Conservation (phyloP, 2,797 vertebrate genomes). For the Anguilla megastoma region DNA sequence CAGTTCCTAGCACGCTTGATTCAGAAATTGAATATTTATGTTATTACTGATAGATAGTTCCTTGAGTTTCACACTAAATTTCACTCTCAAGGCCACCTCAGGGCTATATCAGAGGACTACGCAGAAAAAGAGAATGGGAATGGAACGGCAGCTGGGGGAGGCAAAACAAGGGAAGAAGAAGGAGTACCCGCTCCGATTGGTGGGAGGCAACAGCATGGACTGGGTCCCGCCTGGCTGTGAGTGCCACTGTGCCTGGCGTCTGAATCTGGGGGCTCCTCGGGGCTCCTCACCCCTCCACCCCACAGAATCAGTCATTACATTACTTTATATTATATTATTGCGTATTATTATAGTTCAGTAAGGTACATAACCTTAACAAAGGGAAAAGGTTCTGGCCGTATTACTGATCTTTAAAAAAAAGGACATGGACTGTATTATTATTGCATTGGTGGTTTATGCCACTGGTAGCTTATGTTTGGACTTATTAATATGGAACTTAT, state of each 20-base stretch:
- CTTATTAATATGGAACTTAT: too few relatives aligned
- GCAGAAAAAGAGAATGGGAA: not conserved
- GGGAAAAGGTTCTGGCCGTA: too few relatives aligned
- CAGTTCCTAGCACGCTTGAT: not conserved
- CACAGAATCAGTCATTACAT: too few relatives aligned
- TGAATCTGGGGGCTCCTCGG: not conserved
- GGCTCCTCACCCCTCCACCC: too few relatives aligned
- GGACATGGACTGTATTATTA: too few relatives aligned
- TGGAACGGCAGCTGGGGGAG: not conserved
- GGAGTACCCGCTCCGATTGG: not conserved
- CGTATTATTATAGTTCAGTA: too few relatives aligned
- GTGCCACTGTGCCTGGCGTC: not conserved
- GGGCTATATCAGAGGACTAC: not conserved
- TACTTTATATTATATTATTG: too few relatives aligned
- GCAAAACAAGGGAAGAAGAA: not conserved
- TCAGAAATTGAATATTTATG: not conserved
- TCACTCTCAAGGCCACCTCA: not conserved
- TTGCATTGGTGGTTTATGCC: too few relatives aligned
- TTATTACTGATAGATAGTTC: not conserved
- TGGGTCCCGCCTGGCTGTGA: not conserved
- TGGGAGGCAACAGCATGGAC: not conserved
- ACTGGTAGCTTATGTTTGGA: too few relatives aligned
- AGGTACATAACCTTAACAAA: too few relatives aligned
- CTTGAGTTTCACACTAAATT: not conserved
- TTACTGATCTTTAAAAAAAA: too few relatives aligned